A percentile compares a stretch with the other conserved stretches of the same genome.
phyloP scores from a whole-genome alignment of 2,113 vertebrate genomes.

The Anoplopoma fimbria region DNA sequence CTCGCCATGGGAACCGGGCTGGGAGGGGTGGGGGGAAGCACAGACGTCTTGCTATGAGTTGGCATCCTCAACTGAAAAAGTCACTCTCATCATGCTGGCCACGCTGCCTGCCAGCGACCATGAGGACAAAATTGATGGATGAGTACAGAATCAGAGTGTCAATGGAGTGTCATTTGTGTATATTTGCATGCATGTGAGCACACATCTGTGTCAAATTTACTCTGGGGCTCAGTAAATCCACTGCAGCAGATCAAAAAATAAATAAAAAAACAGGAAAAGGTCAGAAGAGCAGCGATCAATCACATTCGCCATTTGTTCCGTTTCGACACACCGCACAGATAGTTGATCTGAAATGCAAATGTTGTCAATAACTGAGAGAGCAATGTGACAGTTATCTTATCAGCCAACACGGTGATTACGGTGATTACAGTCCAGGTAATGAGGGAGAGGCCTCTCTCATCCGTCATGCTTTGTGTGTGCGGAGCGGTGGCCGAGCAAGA shows the following conservation, averaged over 20 bases:
- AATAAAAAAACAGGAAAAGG: neutral
- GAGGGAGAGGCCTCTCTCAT: slow-evolving; percentile 61
- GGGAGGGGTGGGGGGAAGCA: slow-evolving; percentile 19
- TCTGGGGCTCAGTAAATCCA: neutral
- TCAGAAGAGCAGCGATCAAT: slow-evolving; percentile 45
- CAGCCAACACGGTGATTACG: slow-evolving; percentile 63
- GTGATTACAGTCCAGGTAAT: slow-evolving; percentile 76
- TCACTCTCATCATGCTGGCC: slow-evolving; percentile 41
- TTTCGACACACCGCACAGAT: slow-evolving; percentile 32
- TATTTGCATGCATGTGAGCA: slow-evolving; percentile 12
- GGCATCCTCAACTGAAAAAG: slow-evolving; percentile 47
- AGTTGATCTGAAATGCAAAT: slow-evolving; percentile 43
- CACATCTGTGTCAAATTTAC: neutral
- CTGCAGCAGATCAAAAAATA: neutral
- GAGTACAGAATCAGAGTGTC: neutral
- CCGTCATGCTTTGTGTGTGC: slow-evolving; percentile 69
- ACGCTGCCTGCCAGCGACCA: slow-evolving; percentile 11
- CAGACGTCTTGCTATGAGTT: slow-evolving; percentile 35
- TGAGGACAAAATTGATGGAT: neutral
- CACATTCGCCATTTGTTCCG: slow-evolving; percentile 20
- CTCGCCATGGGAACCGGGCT: slow-evolving; percentile 52
- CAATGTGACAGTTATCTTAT: slow-evolving; percentile 67
- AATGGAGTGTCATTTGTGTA: neutral
- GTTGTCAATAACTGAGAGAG: slow-evolving; percentile 59
- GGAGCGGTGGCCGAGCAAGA: slow-evolving; percentile 52